Conservation (phyloP, 2,113 vertebrate genomes). For the Pipa parva region DNA sequence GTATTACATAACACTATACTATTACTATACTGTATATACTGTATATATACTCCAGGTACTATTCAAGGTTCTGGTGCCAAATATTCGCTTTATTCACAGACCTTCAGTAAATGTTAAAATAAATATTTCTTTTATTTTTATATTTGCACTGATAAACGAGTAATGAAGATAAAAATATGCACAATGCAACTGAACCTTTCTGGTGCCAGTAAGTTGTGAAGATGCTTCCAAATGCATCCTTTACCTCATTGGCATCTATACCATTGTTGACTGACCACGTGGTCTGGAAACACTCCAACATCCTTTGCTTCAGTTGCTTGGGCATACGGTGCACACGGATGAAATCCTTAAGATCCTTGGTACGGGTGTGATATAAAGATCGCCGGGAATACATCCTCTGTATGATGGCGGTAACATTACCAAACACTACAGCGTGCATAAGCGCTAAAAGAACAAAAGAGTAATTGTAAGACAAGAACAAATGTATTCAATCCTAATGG, state of each 20-base stretch:
- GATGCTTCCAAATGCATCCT: not conserved
- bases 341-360: conserved; percentile 57
- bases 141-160: not conserved
- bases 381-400: conserved; percentile 71
- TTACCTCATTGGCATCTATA: conserved; percentile 66
- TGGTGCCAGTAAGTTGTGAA: not conserved
- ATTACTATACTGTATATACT: too few relatives aligned
- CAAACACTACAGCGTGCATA: conserved; percentile 70
- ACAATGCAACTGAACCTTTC: too few relatives aligned
- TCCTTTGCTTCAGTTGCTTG: conserved; percentile 65
- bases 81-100: too few relatives aligned
- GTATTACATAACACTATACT: too few relatives aligned
- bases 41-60: too few relatives aligned
- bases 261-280: conserved; percentile 56
- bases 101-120: too few relatives aligned
- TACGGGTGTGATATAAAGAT: conserved; percentile 69
- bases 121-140: not conserved
- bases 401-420: conserved; percentile 71
- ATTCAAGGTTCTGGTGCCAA: too few relatives aligned
- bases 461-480: not conserved
- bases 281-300: conserved; percentile 70
- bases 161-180: too few relatives aligned
- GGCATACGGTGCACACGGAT: conserved; percentile 69
- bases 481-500: not conserved
- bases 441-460: conserved; percentile 50